These are phyloP conservation scores for Bembecia ichneumoniformis DNA, from an alignment of 2,888 invertebrate genomes.

Conservation along the genomic window DNA sequence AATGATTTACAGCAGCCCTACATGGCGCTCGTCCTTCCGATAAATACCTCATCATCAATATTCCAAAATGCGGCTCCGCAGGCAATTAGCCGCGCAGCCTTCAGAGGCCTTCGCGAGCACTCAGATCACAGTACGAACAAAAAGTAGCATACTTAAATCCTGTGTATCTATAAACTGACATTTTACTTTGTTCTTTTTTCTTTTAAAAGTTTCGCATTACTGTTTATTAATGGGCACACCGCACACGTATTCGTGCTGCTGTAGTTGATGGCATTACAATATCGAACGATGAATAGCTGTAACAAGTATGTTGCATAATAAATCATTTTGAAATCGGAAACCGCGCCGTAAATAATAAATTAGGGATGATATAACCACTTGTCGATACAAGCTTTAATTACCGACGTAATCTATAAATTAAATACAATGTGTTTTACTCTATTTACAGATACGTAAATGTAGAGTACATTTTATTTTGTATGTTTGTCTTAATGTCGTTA, in stretches of 20 bases:
- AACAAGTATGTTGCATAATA: slow-evolving; percentile 48
- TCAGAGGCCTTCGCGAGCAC: slow-evolving; percentile 60
- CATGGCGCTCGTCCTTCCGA: slow-evolving; percentile 66
- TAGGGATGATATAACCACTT: slow-evolving; percentile 45
- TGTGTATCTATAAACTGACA: slow-evolving; percentile 59
- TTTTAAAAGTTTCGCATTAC: slow-evolving; percentile 2
- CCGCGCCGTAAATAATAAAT: slow-evolving; percentile 45
- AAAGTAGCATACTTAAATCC: slow-evolving; percentile 51
- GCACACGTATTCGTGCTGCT: background rate
- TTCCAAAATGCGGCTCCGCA: slow-evolving; percentile 68
- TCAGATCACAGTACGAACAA: slow-evolving; percentile 46
- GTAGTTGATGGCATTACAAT: background rate
- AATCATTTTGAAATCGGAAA: slow-evolving; percentile 45
- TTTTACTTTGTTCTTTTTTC: slow-evolving; percentile 36
- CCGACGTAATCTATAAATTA: slow-evolving; percentile 3
- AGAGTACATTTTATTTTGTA: no score
- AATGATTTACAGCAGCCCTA: slow-evolving; percentile 68
- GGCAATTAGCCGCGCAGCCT: slow-evolving; percentile 68
- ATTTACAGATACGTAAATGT: no score
- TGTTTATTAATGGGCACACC: background rate
- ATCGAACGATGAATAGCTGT: slow-evolving; percentile 30
- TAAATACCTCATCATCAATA: slow-evolving; percentile 71
- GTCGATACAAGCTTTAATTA: slow-evolving; percentile 50
- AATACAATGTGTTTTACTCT: no score
- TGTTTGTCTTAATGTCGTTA: no score